Percentiles rank a stretch among this genome's conserved stretches.
Conservation (phyloP, 2,797 vertebrate genomes). For the Bryconaethiops microstoma region DNA sequence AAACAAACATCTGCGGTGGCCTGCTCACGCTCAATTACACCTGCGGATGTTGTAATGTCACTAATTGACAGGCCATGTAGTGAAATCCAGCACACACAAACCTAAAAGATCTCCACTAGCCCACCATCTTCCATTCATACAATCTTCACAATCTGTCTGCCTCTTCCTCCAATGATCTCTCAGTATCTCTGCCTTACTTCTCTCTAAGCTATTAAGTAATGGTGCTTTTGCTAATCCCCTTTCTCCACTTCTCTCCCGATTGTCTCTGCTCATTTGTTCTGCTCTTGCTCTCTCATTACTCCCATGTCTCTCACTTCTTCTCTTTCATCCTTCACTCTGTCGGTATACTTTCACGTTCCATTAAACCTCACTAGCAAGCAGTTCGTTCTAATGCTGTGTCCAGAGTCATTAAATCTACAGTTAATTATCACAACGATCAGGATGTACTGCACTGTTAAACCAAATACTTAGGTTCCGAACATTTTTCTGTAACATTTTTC, state of each 20-base stretch:
- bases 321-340: neutral
- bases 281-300: neutral
- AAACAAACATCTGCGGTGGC: constrained; percentile 16
- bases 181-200: neutral
- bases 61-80: constrained; percentile 16
- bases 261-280: neutral
- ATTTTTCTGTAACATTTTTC: neutral
- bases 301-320: neutral
- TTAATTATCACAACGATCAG: neutral
- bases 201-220: neutral
- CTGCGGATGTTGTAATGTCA: constrained; percentile 34
- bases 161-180: neutral
- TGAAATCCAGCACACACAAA: neutral
- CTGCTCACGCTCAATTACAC: constrained; percentile 39
- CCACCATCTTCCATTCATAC: neutral
- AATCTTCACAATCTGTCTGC: neutral
- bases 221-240: neutral
- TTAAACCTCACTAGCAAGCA: neutral
- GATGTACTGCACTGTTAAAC: neutral
- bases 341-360: neutral
- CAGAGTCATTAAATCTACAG: neutral
- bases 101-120: neutral
- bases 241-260: neutral
- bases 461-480: neutral
- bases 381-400: neutral